Evolutionary conservation across 2,888 invertebrate species (phyloP).

Genomic region (Epinotia brunnichana): DNA sequence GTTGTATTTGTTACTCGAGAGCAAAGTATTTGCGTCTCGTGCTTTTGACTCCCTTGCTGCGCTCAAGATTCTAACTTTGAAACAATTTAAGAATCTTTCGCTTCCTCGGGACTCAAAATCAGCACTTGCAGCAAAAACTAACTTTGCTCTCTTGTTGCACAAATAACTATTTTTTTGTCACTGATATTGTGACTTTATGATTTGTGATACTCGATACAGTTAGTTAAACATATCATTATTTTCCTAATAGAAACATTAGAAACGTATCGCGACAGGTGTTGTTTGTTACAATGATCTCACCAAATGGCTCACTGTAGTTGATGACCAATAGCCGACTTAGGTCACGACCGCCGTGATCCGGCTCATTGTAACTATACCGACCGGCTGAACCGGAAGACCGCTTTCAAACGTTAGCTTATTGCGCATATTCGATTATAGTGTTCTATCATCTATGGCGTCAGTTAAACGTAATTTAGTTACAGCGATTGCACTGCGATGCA

Average conservation of each 20-base stretch:
- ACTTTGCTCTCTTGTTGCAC: no score
- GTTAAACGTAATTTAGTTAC: conserved; percentile 23
- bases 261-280: conserved; percentile 57
- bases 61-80: no score
- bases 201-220: background rate
- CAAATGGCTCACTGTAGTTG: conserved; percentile 71
- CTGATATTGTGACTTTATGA: no score
- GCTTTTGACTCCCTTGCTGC: no score
- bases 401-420: conserved; percentile 27
- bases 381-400: conserved; percentile 43
- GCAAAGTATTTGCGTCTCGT: no score
- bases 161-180: no score
- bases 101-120: no score
- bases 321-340: conserved; percentile 71
- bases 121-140: no score
- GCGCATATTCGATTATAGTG: conserved; percentile 6
- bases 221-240: conserved; percentile 19
- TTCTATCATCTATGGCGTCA: conserved; percentile 12
- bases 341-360: conserved; percentile 56
- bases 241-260: conserved; percentile 40
- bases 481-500: conserved; percentile 11
- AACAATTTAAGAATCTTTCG: no score
- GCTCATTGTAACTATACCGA: conserved; percentile 36
- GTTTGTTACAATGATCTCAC: conserved; percentile 70
- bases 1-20: no score